Conservation (phyloP, 2,797 vertebrate genomes). For the Anas acuta region DNA sequence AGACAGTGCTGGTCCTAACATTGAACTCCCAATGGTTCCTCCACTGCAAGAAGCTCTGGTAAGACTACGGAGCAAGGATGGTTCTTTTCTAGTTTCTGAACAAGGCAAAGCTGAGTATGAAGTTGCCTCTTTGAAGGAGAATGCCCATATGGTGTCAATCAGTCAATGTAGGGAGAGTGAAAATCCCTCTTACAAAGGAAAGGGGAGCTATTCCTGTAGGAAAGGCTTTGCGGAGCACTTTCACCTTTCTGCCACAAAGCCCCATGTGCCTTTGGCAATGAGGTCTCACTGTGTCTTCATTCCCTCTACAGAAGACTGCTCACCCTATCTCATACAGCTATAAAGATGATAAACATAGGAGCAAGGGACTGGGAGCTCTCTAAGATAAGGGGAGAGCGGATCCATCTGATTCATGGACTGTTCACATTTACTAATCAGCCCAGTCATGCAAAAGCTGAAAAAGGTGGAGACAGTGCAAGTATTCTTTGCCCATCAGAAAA, state of each 20-base stretch:
- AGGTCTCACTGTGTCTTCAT: neutral
- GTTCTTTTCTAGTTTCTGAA: neutral
- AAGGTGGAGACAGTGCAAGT: neutral
- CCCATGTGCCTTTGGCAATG: neutral
- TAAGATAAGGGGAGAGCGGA: neutral
- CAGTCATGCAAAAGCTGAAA: neutral
- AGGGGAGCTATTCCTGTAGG: neutral
- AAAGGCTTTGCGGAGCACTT: neutral
- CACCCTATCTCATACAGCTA: neutral
- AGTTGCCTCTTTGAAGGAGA: neutral
- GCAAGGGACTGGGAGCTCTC: neutral
- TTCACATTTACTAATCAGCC: neutral
- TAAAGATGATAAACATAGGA: neutral
- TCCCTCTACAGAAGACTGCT: neutral
- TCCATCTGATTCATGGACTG: neutral
- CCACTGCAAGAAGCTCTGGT: neutral
- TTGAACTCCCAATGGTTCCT: fast-evolving
- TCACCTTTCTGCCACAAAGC: neutral
- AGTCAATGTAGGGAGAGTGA: neutral
- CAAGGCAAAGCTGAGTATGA: neutral
- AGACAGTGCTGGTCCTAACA: fast-evolving
- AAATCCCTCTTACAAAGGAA: neutral
- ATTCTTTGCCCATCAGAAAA: neutral
- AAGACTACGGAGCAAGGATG: neutral
- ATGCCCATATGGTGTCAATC: neutral